A percentile compares a stretch with the other conserved stretches of the same genome.
These are phyloP conservation scores for Rhagophthalmus giganteus DNA, from an alignment of 2,888 invertebrate species.

Conservation along the genomic window DNA sequence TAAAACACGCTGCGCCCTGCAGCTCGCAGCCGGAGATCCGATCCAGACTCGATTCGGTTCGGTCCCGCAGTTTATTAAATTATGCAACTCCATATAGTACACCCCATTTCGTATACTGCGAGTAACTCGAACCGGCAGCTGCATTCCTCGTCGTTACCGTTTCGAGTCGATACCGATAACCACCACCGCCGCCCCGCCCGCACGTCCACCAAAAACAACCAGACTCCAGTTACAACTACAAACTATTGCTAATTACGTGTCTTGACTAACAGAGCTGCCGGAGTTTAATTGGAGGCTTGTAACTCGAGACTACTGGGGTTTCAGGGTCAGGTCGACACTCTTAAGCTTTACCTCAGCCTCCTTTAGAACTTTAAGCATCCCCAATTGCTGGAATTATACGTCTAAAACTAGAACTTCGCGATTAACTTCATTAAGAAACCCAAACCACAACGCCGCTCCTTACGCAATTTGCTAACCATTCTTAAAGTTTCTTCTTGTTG, in stretches of 20 bases:
- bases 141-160: slow-evolving; percentile 20
- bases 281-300: slow-evolving; percentile 33
- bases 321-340: slow-evolving; percentile 32
- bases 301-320: slow-evolving; percentile 27
- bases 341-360: slow-evolving; percentile 24
- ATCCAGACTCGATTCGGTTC: slow-evolving; percentile 30
- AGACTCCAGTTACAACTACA: slow-evolving; percentile 31
- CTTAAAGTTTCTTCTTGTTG: too few relatives aligned
- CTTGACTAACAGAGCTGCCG: slow-evolving; percentile 32
- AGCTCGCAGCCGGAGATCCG: slow-evolving; percentile 31
- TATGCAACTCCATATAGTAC: slow-evolving; percentile 17
- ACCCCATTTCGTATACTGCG: slow-evolving; percentile 12
- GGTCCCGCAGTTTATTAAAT: slow-evolving; percentile 31
- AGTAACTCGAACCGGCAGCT: slow-evolving; percentile 10
- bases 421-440: slow-evolving; percentile 7
- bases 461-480: too few relatives aligned
- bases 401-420: slow-evolving; percentile 7
- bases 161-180: slow-evolving; percentile 17
- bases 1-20: slow-evolving; percentile 32
- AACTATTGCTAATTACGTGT: slow-evolving; percentile 34
- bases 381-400: slow-evolving; percentile 15
- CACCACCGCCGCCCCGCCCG: slow-evolving; percentile 16
- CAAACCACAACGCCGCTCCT: too few relatives aligned
- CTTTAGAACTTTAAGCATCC: slow-evolving; percentile 17
- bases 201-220: slow-evolving; percentile 23